Conservation (phyloP, 2,113 vertebrate genomes). For the Silurus glanis region DNA sequence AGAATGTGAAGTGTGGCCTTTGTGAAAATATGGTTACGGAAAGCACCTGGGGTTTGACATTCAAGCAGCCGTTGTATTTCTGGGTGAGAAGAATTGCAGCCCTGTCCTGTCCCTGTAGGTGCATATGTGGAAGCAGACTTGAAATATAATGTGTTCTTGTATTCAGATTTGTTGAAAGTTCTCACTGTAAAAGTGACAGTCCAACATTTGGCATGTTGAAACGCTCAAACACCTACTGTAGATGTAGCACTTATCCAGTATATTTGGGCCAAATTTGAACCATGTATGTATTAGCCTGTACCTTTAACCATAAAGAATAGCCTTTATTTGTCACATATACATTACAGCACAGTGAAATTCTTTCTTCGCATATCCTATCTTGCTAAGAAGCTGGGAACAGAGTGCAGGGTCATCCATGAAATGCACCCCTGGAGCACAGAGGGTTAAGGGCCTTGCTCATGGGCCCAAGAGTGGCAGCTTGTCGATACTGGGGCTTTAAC, state of each 20-base stretch:
- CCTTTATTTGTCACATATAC: too few species aligned
- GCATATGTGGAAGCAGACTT: slow-evolving; percentile 1
- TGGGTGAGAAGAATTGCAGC: slow-evolving; percentile 19
- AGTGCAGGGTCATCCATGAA: too few species aligned
- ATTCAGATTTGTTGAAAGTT: neutral
- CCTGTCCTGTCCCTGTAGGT: neutral
- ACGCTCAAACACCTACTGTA: neutral
- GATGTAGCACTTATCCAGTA: neutral
- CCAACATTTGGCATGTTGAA: neutral
- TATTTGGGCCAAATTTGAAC: neutral
- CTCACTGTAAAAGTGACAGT: neutral
- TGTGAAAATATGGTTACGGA: slow-evolving; percentile 4
- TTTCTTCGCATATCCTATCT: too few species aligned
- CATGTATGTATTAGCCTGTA: neutral
- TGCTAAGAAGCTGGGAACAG: too few species aligned
- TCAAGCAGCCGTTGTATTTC: slow-evolving; percentile 29
- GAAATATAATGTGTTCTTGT: neutral
- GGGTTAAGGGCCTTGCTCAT: too few species aligned
- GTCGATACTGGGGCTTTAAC: too few species aligned
- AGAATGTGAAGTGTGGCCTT: slow-evolving; percentile 34
- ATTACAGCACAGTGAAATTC: too few species aligned
- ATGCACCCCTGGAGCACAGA: too few species aligned
- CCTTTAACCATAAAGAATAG: neutral
- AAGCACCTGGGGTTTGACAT: slow-evolving; percentile 36
- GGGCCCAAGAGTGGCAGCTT: too few species aligned